A percentile compares a stretch with the other conserved stretches of the same genome.
phyloP scores from a whole-genome alignment of 37 sponge, comb jelly and placozoan species.

The Theonella swinhoei region DNA sequence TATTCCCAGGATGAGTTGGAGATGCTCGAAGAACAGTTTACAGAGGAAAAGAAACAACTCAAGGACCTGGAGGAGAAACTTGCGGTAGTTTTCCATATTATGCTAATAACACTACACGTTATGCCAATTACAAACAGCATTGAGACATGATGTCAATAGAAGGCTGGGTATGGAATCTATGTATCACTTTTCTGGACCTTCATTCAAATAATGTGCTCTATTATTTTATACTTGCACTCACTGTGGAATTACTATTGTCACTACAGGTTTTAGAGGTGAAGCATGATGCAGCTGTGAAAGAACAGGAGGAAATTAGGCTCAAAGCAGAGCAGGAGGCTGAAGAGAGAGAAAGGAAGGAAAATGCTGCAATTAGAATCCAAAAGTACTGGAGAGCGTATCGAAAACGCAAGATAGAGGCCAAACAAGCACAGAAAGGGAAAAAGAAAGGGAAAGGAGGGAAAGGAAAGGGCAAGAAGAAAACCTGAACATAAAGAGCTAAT shows the following conservation, averaged over 20 bases:
- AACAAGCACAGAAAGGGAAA: not conserved
- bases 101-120: not conserved
- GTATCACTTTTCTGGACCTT: not conserved
- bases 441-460: not conserved
- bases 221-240: not conserved
- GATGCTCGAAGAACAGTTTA: constrained; percentile 56
- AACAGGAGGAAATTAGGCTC: constrained; percentile 82
- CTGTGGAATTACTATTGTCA: not conserved
- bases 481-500: no score
- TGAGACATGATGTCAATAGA: no score
- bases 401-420: not conserved
- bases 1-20: constrained; percentile 72
- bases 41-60: constrained; percentile 76
- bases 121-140: no score
- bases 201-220: not conserved
- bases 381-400: constrained; percentile 46
- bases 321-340: constrained; percentile 71
- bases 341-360: constrained; percentile 36
- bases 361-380: constrained; percentile 86
- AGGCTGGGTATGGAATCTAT: no score
- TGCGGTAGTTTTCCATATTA: constrained; percentile 14
- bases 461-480: not conserved
- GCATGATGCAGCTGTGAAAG: constrained; percentile 78
- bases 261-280: constrained; percentile 68
- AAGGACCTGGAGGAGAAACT: constrained; percentile 89